Evolutionary conservation across 1,140 invertebrate species (phyloP).

Genomic region (Drosophila teissieri): DNA sequence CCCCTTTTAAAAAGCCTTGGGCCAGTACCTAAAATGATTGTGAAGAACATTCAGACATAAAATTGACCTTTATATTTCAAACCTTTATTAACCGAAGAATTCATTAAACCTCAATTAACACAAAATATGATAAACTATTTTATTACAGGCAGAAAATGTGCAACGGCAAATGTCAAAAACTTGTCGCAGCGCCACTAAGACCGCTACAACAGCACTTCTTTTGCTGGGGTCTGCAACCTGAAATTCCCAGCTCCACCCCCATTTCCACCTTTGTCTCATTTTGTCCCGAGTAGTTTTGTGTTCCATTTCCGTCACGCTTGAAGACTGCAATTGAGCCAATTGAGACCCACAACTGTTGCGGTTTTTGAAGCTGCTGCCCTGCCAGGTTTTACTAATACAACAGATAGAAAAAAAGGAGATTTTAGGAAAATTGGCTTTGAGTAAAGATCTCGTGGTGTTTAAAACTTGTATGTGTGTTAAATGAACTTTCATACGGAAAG

Average conservation of each 20-base stretch:
- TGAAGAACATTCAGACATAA: constrained; percentile 45
- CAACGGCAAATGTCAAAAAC: constrained; percentile 44
- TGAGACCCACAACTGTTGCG: constrained; percentile 71
- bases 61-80: constrained; percentile 18
- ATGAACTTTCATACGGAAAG: background rate
- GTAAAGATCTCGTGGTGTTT: too few relatives aligned
- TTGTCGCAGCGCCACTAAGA: constrained; percentile 48
- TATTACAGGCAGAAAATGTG: constrained; percentile 54
- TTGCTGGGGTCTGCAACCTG: background rate
- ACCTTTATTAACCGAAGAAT: too few relatives aligned
- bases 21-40: constrained; percentile 30
- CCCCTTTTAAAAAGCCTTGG: constrained; percentile 10
- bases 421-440: background rate
- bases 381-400: constrained; percentile 2
- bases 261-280: constrained; percentile 49
- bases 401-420: background rate
- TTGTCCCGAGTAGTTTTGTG: constrained; percentile 68
- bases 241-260: constrained; percentile 32
- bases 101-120: too few relatives aligned
- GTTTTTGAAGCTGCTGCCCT: constrained; percentile 63
- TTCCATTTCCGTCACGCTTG: constrained; percentile 82
- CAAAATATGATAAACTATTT: constrained; percentile 45
- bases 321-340: constrained; percentile 82
- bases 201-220: constrained; percentile 19
- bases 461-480: too few relatives aligned